phyloP scores from a whole-genome alignment of 1,140 invertebrate genomes.

The Meloidogyne exigua region DNA sequence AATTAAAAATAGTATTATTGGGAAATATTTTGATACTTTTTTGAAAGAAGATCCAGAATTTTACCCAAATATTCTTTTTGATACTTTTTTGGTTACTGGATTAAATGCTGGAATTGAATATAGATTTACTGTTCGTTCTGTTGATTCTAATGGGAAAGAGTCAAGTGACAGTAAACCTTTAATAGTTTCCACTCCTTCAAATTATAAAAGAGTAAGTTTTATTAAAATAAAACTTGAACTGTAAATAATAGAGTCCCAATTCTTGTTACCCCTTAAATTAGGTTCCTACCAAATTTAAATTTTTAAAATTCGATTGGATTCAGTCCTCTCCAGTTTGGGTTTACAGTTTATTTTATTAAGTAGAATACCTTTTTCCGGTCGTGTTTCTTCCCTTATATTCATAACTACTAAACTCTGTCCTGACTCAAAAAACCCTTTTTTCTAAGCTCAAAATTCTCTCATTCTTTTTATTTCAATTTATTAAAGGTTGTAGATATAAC shows the following conservation, averaged over 20 bases:
- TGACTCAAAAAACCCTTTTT: too few relatives aligned
- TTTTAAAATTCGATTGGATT: too few relatives aligned
- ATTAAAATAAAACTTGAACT: too few relatives aligned
- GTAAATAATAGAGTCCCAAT: too few relatives aligned
- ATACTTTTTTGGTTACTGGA: not conserved
- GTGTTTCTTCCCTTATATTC: too few relatives aligned
- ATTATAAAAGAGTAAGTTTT: not conserved
- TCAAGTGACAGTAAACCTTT: not conserved
- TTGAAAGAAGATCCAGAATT: not conserved
- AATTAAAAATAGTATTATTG: not conserved
- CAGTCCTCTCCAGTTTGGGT: too few relatives aligned
- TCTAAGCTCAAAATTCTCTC: too few relatives aligned
- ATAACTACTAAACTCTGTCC: too few relatives aligned
- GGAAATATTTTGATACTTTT: conserved; percentile 3
- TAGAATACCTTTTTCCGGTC: too few relatives aligned
- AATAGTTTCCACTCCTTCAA: not conserved
- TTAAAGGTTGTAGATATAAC: not conserved
- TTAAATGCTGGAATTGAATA: not conserved
- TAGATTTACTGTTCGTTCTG: not conserved
- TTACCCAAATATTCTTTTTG: not conserved
- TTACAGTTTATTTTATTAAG: too few relatives aligned
- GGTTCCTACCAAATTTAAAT: too few relatives aligned
- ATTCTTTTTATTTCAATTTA: not conserved
- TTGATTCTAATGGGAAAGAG: not conserved
- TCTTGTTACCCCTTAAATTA: too few relatives aligned